Percentiles rank a stretch among this genome's conserved stretches.
Conservation (phyloP, 2,888 invertebrate genomes). For the Lycia hirtaria region DNA sequence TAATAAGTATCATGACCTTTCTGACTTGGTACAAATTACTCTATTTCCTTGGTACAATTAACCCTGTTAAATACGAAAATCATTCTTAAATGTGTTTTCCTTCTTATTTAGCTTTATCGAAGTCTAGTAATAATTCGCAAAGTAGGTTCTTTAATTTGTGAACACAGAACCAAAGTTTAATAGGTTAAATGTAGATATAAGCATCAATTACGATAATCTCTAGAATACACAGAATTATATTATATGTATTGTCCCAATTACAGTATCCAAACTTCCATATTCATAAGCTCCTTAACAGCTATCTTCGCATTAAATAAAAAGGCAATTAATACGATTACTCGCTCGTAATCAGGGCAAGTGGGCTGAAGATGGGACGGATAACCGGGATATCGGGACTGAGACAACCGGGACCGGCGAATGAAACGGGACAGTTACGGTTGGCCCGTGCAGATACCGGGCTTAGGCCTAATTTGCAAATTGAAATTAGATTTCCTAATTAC, state of each 20-base stretch:
- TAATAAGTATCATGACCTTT: no score
- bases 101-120: no score
- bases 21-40: no score
- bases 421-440: constrained; percentile 21
- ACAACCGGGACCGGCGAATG: constrained; percentile 17
- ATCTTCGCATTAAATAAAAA: constrained; percentile 32
- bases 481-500: constrained; percentile 41
- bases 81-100: background rate
- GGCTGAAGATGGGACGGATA: constrained; percentile 30
- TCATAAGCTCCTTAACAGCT: constrained; percentile 17
- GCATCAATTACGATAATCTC: background rate
- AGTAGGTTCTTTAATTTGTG: no score
- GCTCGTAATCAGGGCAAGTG: constrained; percentile 28
- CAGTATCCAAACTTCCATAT: constrained; percentile 23
- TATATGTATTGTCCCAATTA: constrained; percentile 5
- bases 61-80: no score
- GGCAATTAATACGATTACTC: constrained; percentile 29
- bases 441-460: constrained; percentile 29
- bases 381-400: constrained; percentile 8
- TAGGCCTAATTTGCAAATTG: constrained; percentile 40
- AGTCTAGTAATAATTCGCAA: no score
- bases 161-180: no score
- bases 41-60: no score
- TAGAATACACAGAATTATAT: constrained; percentile 2
- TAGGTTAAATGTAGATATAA: background rate